Evolutionary conservation across 64 coral and sea anemone genomes (phyloP).

Genomic region (Stichodactyla mertensii): DNA sequence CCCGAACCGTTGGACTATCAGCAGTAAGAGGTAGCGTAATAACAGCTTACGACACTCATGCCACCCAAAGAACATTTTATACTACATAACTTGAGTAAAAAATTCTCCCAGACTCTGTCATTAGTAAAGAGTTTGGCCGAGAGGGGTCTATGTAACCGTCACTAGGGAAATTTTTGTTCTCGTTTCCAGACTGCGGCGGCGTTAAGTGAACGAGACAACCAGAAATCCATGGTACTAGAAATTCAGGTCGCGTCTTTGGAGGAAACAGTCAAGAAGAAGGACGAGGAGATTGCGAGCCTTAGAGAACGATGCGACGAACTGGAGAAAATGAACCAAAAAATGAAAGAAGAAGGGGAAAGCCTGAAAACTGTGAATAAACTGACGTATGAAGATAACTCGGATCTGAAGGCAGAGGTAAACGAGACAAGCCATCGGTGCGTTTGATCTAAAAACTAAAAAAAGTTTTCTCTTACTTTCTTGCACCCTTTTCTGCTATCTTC

Average conservation of each 20-base stretch:
- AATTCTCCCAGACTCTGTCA: too few relatives aligned
- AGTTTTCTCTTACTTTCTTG: too few relatives aligned
- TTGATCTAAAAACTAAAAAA: background rate
- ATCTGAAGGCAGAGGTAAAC: conserved; percentile 49
- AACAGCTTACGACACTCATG: too few relatives aligned
- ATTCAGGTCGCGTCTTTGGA: conserved; percentile 11
- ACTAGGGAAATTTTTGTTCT: background rate
- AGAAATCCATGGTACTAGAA: conserved; percentile 31
- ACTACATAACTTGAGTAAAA: too few relatives aligned
- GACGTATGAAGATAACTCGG: conserved; percentile 47
- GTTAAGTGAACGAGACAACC: conserved; percentile 20
- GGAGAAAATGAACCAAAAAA: conserved; percentile 44
- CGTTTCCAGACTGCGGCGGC: conserved; percentile 25
- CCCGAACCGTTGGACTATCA: too few relatives aligned
- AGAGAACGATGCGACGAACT: conserved; percentile 15
- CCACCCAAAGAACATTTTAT: too few relatives aligned
- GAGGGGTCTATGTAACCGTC: too few relatives aligned
- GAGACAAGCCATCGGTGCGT: background rate
- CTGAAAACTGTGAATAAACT: conserved; percentile 71
- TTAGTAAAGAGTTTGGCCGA: too few relatives aligned
- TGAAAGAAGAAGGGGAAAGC: conserved; percentile 76
- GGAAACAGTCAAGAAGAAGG: conserved; percentile 24
- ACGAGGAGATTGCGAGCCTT: conserved; percentile 22
- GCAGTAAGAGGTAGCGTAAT: too few relatives aligned
- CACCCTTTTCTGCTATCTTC: background rate